Evolutionary conservation across 1,140 invertebrate genomes (phyloP).

Genomic region (Formica selysi): DNA sequence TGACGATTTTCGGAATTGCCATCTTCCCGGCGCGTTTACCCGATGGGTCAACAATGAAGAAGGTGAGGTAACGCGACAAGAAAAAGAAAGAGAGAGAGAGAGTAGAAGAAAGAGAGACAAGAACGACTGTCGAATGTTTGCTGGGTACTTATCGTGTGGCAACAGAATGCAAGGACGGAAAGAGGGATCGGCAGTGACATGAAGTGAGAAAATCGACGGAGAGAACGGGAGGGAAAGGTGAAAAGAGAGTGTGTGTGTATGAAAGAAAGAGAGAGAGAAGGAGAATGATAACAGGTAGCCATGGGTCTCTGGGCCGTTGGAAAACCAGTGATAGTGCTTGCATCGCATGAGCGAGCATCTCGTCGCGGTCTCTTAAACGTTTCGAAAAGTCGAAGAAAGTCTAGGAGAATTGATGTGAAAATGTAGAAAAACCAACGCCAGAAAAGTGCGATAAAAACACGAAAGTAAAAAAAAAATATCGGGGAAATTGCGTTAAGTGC

Average conservation of each 20-base stretch:
- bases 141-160: conserved; percentile 72
- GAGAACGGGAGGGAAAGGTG: conserved; percentile 39
- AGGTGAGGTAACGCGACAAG: neutral
- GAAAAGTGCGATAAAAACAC: neutral
- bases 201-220: conserved; percentile 47
- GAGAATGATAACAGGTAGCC: conserved; percentile 80
- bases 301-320: conserved; percentile 69
- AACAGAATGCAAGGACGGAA: conserved; percentile 60
- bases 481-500: neutral
- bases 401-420: neutral
- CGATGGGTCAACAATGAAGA: conserved; percentile 45
- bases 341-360: conserved; percentile 66
- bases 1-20: conserved; percentile 26
- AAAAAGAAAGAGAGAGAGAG: conserved; percentile 52
- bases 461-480: neutral
- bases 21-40: conserved; percentile 32
- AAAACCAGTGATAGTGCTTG: conserved; percentile 78
- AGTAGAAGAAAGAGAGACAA: conserved; percentile 66
- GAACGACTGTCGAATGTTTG: conserved; percentile 71
- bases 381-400: neutral
- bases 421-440: neutral
- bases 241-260: conserved; percentile 36
- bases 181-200: conserved; percentile 46
- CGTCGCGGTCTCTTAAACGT: conserved; percentile 48
- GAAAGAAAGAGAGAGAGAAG: conserved; percentile 6